Conservation (phyloP, 37 sponge, comb jelly and placozoan genomes). For the Dysidea cf. avara region DNA sequence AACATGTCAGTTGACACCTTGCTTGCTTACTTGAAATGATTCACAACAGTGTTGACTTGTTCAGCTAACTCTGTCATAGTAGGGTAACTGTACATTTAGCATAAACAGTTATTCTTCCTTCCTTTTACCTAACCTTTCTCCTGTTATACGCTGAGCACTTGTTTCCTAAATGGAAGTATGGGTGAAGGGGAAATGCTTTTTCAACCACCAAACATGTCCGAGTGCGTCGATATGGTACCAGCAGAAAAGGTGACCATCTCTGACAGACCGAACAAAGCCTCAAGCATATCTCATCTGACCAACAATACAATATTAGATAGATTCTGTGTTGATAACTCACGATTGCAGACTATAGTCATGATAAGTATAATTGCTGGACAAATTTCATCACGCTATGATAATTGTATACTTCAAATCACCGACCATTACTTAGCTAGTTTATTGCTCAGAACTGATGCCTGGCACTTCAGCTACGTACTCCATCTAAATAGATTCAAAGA, state of each 20-base stretch:
- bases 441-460: too few species aligned
- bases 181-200: neutral
- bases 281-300: conserved; percentile 38
- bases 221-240: conserved; percentile 63
- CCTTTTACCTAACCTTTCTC: neutral
- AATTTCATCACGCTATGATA: conserved; percentile 38
- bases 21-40: conserved; percentile 40
- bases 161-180: neutral
- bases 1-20: neutral
- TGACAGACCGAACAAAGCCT: conserved; percentile 14
- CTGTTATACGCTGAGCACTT: neutral
- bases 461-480: conserved; percentile 6
- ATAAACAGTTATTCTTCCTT: neutral
- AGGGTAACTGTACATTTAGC: conserved; percentile 29
- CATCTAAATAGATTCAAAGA: too few species aligned
- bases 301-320: conserved; percentile 12
- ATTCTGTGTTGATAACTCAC: conserved; percentile 33
- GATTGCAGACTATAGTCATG: conserved; percentile 57
- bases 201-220: conserved; percentile 35
- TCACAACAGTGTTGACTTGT: conserved; percentile 30
- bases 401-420: too few species aligned
- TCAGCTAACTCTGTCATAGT: conserved; percentile 56
- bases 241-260: conserved; percentile 38
- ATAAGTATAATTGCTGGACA: conserved; percentile 52
- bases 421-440: too few species aligned